Conservation (phyloP, 2,113 vertebrate species). For the Microtus richardsoni region DNA sequence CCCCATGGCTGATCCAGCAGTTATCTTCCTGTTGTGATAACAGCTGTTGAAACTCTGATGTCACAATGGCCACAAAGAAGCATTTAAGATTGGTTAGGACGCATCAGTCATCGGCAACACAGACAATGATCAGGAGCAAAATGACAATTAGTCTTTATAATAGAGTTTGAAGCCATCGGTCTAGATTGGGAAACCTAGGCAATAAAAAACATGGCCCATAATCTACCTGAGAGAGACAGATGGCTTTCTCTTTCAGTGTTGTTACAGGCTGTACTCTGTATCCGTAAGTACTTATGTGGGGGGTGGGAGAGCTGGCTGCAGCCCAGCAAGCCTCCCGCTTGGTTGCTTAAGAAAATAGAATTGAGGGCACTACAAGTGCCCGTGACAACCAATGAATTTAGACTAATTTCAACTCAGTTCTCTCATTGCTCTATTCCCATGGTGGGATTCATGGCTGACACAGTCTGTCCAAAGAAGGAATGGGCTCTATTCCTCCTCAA, state of each 20-base stretch:
- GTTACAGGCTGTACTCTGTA: not conserved
- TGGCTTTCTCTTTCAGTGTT: conserved; percentile 5
- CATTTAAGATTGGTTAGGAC: not conserved
- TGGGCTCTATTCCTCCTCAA: not conserved
- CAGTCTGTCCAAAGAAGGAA: not conserved
- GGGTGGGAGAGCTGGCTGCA: not conserved
- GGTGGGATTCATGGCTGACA: not conserved
- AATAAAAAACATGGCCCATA: not conserved
- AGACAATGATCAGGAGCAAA: conserved; percentile 28
- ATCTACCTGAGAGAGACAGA: not conserved
- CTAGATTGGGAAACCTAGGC: conserved; percentile 6
- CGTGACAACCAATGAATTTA: not conserved
- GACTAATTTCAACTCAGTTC: not conserved
- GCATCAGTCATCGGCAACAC: not conserved
- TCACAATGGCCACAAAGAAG: not conserved
- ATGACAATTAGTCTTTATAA: conserved; percentile 16
- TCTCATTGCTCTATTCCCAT: not conserved
- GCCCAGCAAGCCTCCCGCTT: not conserved
- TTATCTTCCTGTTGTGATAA: conserved; percentile 15
- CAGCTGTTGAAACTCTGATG: not conserved
- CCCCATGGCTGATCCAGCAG: not conserved
- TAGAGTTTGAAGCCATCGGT: not conserved
- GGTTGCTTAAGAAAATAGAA: conserved; percentile 36
- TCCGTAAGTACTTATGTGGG: not conserved
- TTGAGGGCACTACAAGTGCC: not conserved